These are phyloP conservation scores for Ornithorhynchus anatinus DNA, from an alignment of 2,113 vertebrate genomes.

Conservation along the genomic window DNA sequence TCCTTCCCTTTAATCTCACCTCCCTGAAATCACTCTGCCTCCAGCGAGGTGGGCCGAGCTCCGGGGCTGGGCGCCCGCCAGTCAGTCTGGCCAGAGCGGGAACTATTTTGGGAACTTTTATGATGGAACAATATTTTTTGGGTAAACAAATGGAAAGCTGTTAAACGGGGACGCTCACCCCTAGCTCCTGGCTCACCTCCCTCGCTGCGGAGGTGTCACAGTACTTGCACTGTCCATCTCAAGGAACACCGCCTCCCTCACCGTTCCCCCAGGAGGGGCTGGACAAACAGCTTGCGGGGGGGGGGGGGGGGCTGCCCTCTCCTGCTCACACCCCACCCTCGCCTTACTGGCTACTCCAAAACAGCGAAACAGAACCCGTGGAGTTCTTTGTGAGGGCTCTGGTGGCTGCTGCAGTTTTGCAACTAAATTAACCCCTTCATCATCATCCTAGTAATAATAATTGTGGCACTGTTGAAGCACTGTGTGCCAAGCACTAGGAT, in stretches of 20 bases:
- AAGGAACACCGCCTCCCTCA: slow-evolving; percentile 47
- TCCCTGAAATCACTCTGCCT: slow-evolving; percentile 38
- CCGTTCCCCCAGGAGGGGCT: slow-evolving; percentile 55
- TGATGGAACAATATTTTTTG: slow-evolving; percentile 82
- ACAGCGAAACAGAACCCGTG: neutral
- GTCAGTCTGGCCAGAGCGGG: slow-evolving; percentile 72
- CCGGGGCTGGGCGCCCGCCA: slow-evolving; percentile 74
- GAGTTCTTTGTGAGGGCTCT: neutral
- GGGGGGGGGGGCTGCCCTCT: neutral
- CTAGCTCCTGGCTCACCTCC: slow-evolving; percentile 68
- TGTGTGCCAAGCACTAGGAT: neutral
- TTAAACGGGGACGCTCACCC: slow-evolving; percentile 74
- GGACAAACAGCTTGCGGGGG: slow-evolving; percentile 49
- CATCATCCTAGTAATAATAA: no score
- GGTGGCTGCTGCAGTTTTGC: neutral
- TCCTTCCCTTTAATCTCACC: slow-evolving; percentile 59
- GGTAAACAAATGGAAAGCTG: slow-evolving; percentile 78
- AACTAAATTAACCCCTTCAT: neutral
- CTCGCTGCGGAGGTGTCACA: slow-evolving; percentile 60
- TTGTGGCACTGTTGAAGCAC: neutral
- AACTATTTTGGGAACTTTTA: slow-evolving; percentile 85
- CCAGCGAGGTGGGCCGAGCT: slow-evolving; percentile 54
- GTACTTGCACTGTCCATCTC: slow-evolving; percentile 65
- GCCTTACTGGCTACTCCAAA: neutral
- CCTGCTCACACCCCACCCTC: neutral